These are phyloP conservation scores for Chymomyza procnemis DNA, from an alignment of 2,888 invertebrate species.

Conservation along the genomic window DNA sequence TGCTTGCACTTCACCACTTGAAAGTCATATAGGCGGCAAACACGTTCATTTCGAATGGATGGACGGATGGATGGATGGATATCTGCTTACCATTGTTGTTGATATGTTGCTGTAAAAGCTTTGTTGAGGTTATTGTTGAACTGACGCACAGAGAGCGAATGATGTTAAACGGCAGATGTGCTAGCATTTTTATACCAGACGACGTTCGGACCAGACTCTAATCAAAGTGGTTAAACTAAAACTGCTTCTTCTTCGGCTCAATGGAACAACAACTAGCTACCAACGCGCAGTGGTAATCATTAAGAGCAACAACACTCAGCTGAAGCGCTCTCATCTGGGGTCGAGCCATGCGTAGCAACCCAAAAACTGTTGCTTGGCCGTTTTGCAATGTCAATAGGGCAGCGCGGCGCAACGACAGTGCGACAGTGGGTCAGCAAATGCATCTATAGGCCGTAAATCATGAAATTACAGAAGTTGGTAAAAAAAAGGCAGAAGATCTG, in stretches of 20 bases:
- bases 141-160: constrained; percentile 58
- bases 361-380: constrained; percentile 31
- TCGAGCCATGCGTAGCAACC: constrained; percentile 30
- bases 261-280: constrained; percentile 15
- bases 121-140: constrained; percentile 58
- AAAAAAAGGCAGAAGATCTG: no score
- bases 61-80: no score
- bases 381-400: constrained; percentile 67
- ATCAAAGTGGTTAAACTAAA: neutral
- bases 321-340: constrained; percentile 5
- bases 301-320: neutral
- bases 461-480: no score
- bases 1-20: constrained; percentile 16
- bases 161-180: constrained; percentile 61
- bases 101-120: constrained; percentile 51
- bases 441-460: no score
- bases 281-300: neutral
- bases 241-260: constrained; percentile 10
- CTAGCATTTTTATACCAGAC: constrained; percentile 56
- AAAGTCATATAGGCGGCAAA: constrained; percentile 5
- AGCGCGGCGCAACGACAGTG: constrained; percentile 13
- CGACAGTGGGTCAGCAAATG: neutral
- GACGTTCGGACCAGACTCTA: constrained; percentile 6
- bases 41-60: neutral
- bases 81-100: constrained; percentile 65